phyloP scores from a whole-genome alignment of 2,797 vertebrate species.

The Bradypus variegatus region DNA sequence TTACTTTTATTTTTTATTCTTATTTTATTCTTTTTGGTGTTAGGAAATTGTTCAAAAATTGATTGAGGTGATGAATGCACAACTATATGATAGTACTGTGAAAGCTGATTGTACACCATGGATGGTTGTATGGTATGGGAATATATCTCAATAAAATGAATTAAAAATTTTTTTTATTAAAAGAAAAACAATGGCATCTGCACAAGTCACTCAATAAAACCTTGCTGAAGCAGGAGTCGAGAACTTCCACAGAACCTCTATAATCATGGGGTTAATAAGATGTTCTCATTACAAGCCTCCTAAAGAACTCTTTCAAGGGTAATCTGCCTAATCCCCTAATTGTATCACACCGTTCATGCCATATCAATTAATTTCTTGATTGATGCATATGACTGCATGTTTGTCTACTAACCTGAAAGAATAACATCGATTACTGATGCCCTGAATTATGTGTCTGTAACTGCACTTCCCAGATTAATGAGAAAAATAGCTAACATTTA shows the following conservation, averaged over 20 bases:
- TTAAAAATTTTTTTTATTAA: too few species aligned
- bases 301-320: neutral
- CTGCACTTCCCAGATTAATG: neutral
- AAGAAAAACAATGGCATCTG: neutral
- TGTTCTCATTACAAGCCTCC: neutral
- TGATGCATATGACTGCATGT: neutral
- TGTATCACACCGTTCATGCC: neutral
- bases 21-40: too few species aligned
- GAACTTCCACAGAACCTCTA: neutral
- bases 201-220: neutral
- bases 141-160: too few species aligned
- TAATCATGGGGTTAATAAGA: neutral
- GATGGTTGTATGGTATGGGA: too few species aligned
- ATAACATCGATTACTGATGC: neutral
- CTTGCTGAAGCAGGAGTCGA: neutral
- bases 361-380: neutral
- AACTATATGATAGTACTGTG: too few species aligned
- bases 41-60: too few species aligned
- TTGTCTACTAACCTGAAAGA: neutral
- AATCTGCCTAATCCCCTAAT: neutral
- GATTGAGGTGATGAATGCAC: too few species aligned
- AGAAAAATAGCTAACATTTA: neutral
- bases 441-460: neutral
- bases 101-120: too few species aligned
- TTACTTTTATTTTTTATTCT: too few species aligned